Evolutionary conservation across 1,140 invertebrate species (phyloP), one percentile per base, ranked within the genome.

Genomic region (Venturia canescens): DNA sequence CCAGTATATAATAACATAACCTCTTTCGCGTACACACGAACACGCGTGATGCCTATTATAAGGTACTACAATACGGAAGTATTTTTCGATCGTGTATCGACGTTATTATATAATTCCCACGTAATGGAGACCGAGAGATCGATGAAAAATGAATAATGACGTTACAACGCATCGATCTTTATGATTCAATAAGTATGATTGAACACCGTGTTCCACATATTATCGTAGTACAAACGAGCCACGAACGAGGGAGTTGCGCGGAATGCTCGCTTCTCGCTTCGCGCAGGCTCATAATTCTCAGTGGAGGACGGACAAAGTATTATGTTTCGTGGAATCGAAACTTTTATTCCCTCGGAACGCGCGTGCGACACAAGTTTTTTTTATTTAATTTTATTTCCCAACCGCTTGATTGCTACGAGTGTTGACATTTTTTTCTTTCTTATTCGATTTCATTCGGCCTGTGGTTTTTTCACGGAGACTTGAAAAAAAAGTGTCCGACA

Each of bases 1-100:
- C 23, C 3, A 21, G 3, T 53, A 80, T 72, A 81, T 82, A 34
- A 7, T 34, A 34, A 34, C 3, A 34, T 34, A 34, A 34, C 31
- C 7, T 34, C 31, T 34, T 7, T 34, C 31, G 3, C 48, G 83
- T 76, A 60, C 78, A 74, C 44, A 79, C 79, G 38, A 79, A 81
- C 82, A 81, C 83, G 79, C 83, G 34, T 23, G 3, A 44, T 27
- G 57, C 60, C 78, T 69, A 60, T 60, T 60, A 60, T n/a, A 60
- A n/a, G 13, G 23, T n/a, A 50, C 3, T 50, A 50, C n/a, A 60
- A 60, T 60, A 60, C 57, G 57, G 57, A 60, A 60, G 57, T 60
- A 60, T 60, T 60, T 60, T n/a, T 60, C 57, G n/a, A 60, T 7
- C 57, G n/a, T 60, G 48, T 50, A 50, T 50, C 48, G 48, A 50